Conservation (phyloP, 2,797 vertebrate species). For the Pipistrellus pipistrellus region DNA sequence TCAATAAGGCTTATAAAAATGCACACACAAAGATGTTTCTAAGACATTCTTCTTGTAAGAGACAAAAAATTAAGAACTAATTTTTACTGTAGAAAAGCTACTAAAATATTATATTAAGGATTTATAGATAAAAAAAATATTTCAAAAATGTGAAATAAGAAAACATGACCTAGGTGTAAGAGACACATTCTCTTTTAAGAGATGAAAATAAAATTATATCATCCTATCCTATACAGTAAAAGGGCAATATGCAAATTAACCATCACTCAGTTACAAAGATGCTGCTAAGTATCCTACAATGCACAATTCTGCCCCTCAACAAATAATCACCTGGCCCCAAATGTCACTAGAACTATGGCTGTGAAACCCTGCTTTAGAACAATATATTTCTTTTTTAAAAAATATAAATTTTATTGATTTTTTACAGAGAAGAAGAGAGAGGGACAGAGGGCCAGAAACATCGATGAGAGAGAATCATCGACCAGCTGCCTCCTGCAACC, state of each 20-base stretch:
- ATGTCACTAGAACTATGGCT: background rate
- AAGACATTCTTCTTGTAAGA: background rate
- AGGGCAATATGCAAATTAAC: no score
- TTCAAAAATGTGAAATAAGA: background rate
- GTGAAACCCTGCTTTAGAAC: background rate
- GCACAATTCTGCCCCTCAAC: background rate
- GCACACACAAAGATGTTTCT: background rate
- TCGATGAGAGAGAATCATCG: no score
- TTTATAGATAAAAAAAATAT: background rate
- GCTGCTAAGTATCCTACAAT: background rate
- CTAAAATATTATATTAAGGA: background rate
- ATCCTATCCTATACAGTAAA: no score
- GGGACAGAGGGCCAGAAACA: no score
- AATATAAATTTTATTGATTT: no score
- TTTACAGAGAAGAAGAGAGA: no score
- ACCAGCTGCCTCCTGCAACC: no score
- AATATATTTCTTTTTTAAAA: background rate
- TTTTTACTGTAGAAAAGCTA: constrained; percentile 22
- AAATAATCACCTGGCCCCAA: constrained; percentile 1
- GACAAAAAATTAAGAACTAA: background rate
- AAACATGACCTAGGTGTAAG: background rate
- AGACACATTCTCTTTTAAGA: background rate
- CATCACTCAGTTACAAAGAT: background rate
- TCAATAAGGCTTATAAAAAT: background rate
- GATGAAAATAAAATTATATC: constrained; percentile 2